phyloP scores from a whole-genome alignment of 2,888 invertebrate species.

The Lucinisca nassula region DNA sequence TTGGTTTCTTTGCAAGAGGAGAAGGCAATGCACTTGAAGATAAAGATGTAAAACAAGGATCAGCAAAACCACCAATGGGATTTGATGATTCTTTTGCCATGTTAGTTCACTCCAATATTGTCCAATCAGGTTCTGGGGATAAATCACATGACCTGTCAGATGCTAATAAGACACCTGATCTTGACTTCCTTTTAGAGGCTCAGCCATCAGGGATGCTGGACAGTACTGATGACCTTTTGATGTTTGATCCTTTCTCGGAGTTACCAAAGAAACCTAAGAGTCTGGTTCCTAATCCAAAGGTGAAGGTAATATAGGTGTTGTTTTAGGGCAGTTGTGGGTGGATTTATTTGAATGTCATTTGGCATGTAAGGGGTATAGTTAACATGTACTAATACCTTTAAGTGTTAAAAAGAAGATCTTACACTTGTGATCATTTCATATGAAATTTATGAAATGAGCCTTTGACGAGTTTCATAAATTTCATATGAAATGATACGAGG shows the following conservation, averaged over 20 bases:
- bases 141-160: neutral
- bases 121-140: neutral
- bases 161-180: neutral
- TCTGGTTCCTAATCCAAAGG: neutral
- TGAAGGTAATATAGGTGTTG: neutral
- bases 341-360: no score
- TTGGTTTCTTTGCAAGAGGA: slow-evolving; percentile 36
- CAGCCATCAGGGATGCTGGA: slow-evolving; percentile 55
- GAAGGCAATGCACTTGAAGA: neutral
- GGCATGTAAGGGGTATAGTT: no score
- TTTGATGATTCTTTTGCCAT: neutral
- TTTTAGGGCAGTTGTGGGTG: neutral
- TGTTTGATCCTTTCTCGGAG: neutral
- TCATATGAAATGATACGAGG: no score
- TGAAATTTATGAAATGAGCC: no score
- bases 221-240: slow-evolving; percentile 43
- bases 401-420: no score
- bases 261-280: neutral
- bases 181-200: slow-evolving; percentile 35
- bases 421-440: no score
- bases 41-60: neutral
- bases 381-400: no score
- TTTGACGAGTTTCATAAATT: no score
- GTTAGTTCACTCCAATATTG: neutral
- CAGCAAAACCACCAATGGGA: neutral